These are phyloP conservation scores for Thelaira solivaga DNA, from an alignment of 2,888 invertebrate species.

Conservation along the genomic window DNA sequence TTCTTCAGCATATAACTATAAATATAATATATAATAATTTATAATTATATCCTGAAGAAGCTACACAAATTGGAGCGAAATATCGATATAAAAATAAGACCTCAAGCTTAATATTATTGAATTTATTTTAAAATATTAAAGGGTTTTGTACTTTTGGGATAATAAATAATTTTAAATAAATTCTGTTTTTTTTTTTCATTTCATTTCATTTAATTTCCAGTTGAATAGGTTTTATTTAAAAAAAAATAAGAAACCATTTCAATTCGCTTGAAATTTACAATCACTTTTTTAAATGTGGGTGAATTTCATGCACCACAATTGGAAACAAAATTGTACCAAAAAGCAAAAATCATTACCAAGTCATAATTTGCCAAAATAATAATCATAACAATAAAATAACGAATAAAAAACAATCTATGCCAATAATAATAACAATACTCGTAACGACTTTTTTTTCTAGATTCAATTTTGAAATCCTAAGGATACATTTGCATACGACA, in stretches of 20 bases:
- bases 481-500: constrained; percentile 59
- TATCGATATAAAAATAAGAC: too few species aligned
- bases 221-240: not conserved
- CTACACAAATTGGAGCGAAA: too few species aligned
- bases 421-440: constrained; percentile 9
- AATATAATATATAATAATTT: too few species aligned
- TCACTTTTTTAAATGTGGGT: constrained; percentile 60
- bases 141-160: too few species aligned
- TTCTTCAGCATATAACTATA: too few species aligned
- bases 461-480: constrained; percentile 43
- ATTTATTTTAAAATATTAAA: too few species aligned
- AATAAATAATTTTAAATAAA: too few species aligned
- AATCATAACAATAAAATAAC: constrained; percentile 35
- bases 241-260: not conserved
- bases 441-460: constrained; percentile 26
- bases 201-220: too few species aligned
- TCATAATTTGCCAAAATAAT: constrained; percentile 54
- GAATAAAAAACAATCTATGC: not conserved
- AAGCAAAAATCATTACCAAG: constrained; percentile 49
- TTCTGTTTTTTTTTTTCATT: not conserved
- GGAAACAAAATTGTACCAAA: not conserved
- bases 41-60: too few species aligned
- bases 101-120: too few species aligned
- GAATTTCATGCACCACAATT: constrained; percentile 27
- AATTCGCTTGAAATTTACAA: constrained; percentile 33